These are phyloP conservation scores for Entomobrya multifasciata DNA, from an alignment of 2,888 invertebrate genomes.

Conservation along the genomic window DNA sequence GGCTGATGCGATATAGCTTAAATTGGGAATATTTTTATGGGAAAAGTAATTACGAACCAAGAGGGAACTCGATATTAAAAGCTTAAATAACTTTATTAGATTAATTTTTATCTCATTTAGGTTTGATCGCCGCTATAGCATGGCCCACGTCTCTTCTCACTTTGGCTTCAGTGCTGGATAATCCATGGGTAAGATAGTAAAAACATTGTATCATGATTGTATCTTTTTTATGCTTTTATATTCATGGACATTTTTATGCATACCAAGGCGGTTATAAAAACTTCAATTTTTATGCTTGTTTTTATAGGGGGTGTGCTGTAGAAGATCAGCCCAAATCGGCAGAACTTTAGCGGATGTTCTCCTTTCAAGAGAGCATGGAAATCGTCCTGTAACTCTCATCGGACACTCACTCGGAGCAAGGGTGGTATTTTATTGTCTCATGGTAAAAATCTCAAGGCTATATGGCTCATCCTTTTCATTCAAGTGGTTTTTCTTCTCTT, in stretches of 20 bases:
- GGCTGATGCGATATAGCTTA: neutral
- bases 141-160: conserved; percentile 86
- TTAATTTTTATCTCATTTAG: conserved; percentile 81
- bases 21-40: neutral
- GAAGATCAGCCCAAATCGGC: conserved; percentile 85
- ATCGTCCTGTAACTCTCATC: conserved; percentile 85
- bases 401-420: conserved; percentile 87
- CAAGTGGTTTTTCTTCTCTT: conserved; percentile 55
- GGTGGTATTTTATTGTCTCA: conserved; percentile 86
- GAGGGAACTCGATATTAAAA: neutral
- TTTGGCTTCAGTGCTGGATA: conserved; percentile 84
- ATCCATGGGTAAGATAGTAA: conserved; percentile 84
- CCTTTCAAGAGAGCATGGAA: conserved; percentile 82
- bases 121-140: conserved; percentile 85
- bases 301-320: conserved; percentile 83
- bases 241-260: conserved; percentile 38
- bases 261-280: neutral
- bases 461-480: conserved; percentile 26
- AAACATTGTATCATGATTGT: conserved; percentile 24
- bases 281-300: conserved; percentile 7
- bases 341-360: conserved; percentile 86
- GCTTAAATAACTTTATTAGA: neutral
- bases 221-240: neutral
- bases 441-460: conserved; percentile 81
- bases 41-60: neutral